Conservation (phyloP, 2,888 invertebrate genomes). For the Cerceris rybyensis region DNA sequence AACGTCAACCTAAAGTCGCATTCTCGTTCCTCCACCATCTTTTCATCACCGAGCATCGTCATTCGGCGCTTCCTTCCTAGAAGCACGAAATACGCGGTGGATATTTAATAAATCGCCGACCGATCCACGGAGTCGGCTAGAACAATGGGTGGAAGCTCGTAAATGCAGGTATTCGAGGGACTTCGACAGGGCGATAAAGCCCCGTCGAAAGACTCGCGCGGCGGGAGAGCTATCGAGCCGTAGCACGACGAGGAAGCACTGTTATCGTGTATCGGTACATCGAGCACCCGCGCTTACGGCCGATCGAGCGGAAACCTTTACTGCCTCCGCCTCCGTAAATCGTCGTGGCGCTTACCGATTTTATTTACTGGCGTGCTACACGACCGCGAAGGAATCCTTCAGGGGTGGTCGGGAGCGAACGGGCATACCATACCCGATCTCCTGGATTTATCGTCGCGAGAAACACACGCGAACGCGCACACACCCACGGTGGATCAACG, state of each 20-base stretch:
- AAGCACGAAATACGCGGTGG: slow-evolving; percentile 23
- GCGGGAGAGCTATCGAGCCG: slow-evolving; percentile 37
- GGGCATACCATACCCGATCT: slow-evolving; percentile 43
- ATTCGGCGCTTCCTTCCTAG: not conserved
- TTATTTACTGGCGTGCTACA: slow-evolving; percentile 65
- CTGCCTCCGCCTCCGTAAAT: slow-evolving; percentile 70
- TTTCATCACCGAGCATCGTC: not conserved
- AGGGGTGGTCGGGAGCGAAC: slow-evolving; percentile 44
- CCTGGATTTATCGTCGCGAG: slow-evolving; percentile 54
- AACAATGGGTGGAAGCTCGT: slow-evolving; percentile 56
- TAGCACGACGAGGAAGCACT: slow-evolving; percentile 61
- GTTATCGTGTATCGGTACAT: slow-evolving; percentile 75
- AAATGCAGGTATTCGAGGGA: slow-evolving; percentile 43
- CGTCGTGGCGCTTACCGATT: slow-evolving; percentile 71
- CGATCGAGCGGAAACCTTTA: slow-evolving; percentile 77
- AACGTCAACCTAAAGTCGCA: not conserved
- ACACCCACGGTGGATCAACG: slow-evolving; percentile 41
- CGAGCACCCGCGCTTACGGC: slow-evolving; percentile 73
- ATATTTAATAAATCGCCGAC: slow-evolving; percentile 46
- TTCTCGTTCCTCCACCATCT: not conserved
- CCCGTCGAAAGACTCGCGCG: slow-evolving; percentile 44
- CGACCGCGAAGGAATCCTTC: slow-evolving; percentile 53
- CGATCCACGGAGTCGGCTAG: slow-evolving; percentile 17
- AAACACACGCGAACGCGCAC: slow-evolving; percentile 19
- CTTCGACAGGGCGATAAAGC: slow-evolving; percentile 56